Evolutionary conservation across 2,888 invertebrate genomes (phyloP).

Genomic region (Lasiommata megera): DNA sequence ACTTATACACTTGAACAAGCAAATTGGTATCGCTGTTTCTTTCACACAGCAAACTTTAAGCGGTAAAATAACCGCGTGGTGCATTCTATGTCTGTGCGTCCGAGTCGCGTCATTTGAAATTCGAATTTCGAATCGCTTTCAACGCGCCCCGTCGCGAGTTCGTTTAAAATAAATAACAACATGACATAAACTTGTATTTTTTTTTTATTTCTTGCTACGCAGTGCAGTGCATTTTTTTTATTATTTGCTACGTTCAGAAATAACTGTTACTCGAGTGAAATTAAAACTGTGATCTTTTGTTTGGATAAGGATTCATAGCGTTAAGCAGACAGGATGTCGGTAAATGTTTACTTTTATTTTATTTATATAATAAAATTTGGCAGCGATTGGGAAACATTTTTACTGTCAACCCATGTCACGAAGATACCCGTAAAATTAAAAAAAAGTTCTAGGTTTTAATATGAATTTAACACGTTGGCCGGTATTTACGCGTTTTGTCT

Average conservation of each 20-base stretch:
- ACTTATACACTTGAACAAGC: not conserved
- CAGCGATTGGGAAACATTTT: too few species aligned
- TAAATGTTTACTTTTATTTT: constrained; percentile 35
- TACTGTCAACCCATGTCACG: too few species aligned
- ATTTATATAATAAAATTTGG: constrained; percentile 14
- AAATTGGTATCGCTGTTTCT: not conserved
- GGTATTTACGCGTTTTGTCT: too few species aligned
- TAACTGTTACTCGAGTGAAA: constrained; percentile 19
- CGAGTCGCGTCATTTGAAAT: constrained; percentile 42
- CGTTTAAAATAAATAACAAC: constrained; percentile 18
- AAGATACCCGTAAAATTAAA: too few species aligned
- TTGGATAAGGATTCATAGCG: constrained; percentile 19
- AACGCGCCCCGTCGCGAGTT: constrained; percentile 22
- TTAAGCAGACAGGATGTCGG: constrained; percentile 42
- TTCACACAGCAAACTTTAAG: not conserved
- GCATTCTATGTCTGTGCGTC: constrained; percentile 22
- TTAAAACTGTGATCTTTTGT: constrained; percentile 22
- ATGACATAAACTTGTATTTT: constrained; percentile 19
- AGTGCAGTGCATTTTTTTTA: too few species aligned
- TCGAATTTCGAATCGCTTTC: constrained; percentile 39
- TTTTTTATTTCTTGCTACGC: constrained; percentile 12
- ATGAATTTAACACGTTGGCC: too few species aligned
- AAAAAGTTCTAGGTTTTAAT: too few species aligned
- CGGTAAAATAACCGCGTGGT: constrained; percentile 1
- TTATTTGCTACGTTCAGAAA: constrained; percentile 20